Evolutionary conservation across 2,113 vertebrate species (phyloP).

Genomic region (Engystomops pustulosus): DNA sequence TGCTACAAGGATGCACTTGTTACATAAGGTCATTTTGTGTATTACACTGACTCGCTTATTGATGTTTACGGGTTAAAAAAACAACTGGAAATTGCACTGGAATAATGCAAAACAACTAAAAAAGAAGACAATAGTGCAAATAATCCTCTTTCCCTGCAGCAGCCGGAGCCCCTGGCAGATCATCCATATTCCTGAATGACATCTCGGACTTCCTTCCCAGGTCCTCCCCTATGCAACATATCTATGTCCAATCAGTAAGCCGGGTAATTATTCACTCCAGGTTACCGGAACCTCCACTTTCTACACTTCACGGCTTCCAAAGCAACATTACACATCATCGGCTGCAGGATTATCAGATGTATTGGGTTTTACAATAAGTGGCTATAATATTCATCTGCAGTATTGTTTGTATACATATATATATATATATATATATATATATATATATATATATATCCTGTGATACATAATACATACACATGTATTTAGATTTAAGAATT

Average conservation of each 20-base stretch:
- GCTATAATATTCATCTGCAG: not conserved
- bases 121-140: not conserved
- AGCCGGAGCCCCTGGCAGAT: constrained; percentile 8
- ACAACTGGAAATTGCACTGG: too few relatives aligned
- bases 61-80: too few relatives aligned
- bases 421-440: not conserved
- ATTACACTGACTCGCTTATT: not conserved
- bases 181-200: constrained; percentile 23
- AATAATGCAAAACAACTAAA: too few relatives aligned
- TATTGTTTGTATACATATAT: not conserved
- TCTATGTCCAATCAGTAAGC: constrained; percentile 30
- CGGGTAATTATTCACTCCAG: constrained; percentile 30
- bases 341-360: not conserved
- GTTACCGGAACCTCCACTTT: not conserved
- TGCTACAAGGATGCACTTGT: too few relatives aligned
- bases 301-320: not conserved
- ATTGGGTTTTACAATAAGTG: not conserved
- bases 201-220: constrained; percentile 15
- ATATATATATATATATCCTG: too few relatives aligned
- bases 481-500: too few relatives aligned
- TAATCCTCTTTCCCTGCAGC: not conserved
- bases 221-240: constrained; percentile 51
- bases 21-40: not conserved
- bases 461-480: too few relatives aligned
- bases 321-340: not conserved